Evolutionary conservation across 1,140 invertebrate genomes (phyloP), one percentile per base, ranked within the genome.

Genomic region (Aphidius gifuensis): DNA sequence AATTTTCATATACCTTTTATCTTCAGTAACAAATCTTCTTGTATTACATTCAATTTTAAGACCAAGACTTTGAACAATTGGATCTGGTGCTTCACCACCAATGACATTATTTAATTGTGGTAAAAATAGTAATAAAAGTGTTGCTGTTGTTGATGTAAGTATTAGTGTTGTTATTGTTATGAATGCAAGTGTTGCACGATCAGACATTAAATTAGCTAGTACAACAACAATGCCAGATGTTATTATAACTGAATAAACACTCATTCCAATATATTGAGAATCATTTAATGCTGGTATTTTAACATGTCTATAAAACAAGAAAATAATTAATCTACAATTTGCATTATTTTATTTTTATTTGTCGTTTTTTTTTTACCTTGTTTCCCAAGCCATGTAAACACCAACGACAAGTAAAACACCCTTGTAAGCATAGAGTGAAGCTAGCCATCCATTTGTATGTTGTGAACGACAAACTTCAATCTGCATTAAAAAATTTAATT

Each of bases 381-480:
- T 98, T 83, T 98, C 95, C 96, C 96, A 99, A 1, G 96, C 96
- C 87, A 98, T 92, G 80, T 97, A 98, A 49, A 96, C 92, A 1
- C 93, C 93, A 64, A 95, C 92, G 9, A 94, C 85, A 0, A 96
- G 82, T 8, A 96, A 80, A 1, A 96, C 81, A 1, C 92, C 92
- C 81, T 97, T 96, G 82, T 95, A 96, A 40, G 88, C 89, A 75
- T 96, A 96, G 9, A 96, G 84, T 0, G 88, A 90, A 44, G 91
- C 89, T 16, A 94, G 81, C 93, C 93, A 96, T 40, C 90, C 90
- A 53, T 88, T 88, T 6, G 90, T 92, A 72, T 94, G 90, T 63
- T 90, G 85, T 2, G 92, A 96, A 68, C 87, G 85, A 76, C 93
- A 97, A 9, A 93, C 88, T 79, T 93, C 91, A 64, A 95, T 87